These are phyloP conservation scores for Motacilla tschutschensis DNA, from an alignment of 2,113 vertebrate species.

Conservation along the genomic window DNA sequence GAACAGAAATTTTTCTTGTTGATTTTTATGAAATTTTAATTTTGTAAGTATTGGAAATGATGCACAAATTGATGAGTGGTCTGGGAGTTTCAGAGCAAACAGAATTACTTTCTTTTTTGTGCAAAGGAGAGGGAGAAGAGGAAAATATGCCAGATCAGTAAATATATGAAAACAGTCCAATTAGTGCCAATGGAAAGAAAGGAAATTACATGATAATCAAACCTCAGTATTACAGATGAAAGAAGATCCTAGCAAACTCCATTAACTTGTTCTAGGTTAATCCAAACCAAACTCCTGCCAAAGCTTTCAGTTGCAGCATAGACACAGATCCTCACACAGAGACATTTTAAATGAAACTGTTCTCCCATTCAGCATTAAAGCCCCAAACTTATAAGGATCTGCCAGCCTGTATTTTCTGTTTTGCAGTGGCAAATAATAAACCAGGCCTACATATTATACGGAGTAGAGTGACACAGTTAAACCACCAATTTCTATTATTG, in stretches of 20 bases:
- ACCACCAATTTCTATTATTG: neutral
- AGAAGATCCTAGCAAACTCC: neutral
- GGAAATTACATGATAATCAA: neutral
- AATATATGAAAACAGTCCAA: neutral
- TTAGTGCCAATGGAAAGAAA: neutral
- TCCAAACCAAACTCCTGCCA: neutral
- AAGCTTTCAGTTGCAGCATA: neutral
- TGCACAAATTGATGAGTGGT: neutral
- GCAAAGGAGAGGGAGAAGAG: neutral
- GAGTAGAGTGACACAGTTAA: neutral
- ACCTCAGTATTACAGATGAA: neutral
- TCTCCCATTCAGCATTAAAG: neutral
- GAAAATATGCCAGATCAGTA: neutral
- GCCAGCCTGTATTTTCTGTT: neutral
- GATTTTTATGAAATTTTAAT: neutral
- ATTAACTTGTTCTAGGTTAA: neutral
- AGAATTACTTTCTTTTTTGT: neutral
- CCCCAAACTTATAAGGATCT: neutral
- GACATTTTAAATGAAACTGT: neutral
- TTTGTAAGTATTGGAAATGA: neutral
- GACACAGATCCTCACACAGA: neutral
- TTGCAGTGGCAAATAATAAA: neutral
- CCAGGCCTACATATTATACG: neutral
- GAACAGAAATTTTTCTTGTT: neutral
- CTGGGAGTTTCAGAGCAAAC: neutral